Conservation (phyloP, 2,113 vertebrate species). For the Atlantisia rogersi region DNA sequence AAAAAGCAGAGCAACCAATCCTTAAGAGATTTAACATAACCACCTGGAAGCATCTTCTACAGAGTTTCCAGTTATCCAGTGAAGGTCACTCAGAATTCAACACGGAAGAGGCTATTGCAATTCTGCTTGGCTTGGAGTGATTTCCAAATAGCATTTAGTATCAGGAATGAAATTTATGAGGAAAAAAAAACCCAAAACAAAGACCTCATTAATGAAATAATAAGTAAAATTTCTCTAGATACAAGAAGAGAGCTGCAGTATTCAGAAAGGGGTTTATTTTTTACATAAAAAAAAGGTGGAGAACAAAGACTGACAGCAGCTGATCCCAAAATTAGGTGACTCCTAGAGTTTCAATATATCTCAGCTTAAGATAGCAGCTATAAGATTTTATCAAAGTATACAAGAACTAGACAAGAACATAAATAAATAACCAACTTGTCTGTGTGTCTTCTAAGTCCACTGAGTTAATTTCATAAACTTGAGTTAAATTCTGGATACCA, state of each 20-base stretch:
- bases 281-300: not conserved
- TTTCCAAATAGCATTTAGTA: not conserved
- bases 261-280: not conserved
- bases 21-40: not conserved
- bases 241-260: not conserved
- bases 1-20: not conserved
- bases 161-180: not conserved
- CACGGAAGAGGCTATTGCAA: not conserved
- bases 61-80: not conserved
- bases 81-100: not conserved
- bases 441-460: not conserved
- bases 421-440: not conserved
- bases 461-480: not conserved
- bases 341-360: not conserved
- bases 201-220: not conserved
- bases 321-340: not conserved
- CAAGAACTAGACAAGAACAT: not conserved
- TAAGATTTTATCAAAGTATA: not conserved
- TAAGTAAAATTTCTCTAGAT: not conserved
- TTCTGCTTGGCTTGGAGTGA: fast-evolving
- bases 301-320: not conserved
- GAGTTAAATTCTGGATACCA: not conserved
- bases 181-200: not conserved
- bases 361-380: fast-evolving
- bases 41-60: not conserved